Evolutionary conservation across 2,113 vertebrate genomes (phyloP).

Genomic region (Pithys albifrons): DNA sequence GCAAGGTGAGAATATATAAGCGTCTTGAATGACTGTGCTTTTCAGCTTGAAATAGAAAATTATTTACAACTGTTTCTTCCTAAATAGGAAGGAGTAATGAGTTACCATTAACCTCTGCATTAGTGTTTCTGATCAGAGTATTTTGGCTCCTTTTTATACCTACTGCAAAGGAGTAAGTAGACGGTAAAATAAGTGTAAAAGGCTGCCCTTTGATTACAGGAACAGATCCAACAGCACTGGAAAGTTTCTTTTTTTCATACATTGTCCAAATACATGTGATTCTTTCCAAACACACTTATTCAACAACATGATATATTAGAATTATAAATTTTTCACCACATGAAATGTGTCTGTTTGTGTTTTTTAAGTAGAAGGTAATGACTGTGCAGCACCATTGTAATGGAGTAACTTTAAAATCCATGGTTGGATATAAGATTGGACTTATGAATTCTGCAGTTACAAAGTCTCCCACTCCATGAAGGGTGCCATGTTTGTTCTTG

Average conservation of each 20-base stretch:
- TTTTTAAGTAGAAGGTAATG: not conserved
- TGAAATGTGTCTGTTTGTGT: not conserved
- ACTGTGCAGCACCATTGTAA: not conserved
- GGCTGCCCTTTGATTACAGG: not conserved
- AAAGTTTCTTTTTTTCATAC: not conserved
- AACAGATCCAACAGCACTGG: not conserved
- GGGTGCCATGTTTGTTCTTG: not conserved
- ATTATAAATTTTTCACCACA: not conserved
- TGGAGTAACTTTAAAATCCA: not conserved
- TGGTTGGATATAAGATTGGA: not conserved
- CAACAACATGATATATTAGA: not conserved
- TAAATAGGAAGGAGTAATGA: not conserved
- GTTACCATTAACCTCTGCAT: not conserved
- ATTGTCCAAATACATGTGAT: not conserved
- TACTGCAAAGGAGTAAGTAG: not conserved
- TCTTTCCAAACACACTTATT: not conserved
- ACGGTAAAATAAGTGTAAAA: not conserved
- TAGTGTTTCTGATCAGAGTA: not conserved
- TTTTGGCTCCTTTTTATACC: not conserved
- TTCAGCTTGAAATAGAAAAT: not conserved
- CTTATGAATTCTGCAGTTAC: not conserved
- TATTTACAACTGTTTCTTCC: not conserved
- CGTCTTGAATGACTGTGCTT: not conserved
- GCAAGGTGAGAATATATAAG: not conserved
- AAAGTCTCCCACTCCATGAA: not conserved